A percentile compares a stretch with the other conserved stretches of the same genome.
Evolutionary conservation across 1,140 invertebrate genomes (phyloP).

Genomic region (Aplysia californica): DNA sequence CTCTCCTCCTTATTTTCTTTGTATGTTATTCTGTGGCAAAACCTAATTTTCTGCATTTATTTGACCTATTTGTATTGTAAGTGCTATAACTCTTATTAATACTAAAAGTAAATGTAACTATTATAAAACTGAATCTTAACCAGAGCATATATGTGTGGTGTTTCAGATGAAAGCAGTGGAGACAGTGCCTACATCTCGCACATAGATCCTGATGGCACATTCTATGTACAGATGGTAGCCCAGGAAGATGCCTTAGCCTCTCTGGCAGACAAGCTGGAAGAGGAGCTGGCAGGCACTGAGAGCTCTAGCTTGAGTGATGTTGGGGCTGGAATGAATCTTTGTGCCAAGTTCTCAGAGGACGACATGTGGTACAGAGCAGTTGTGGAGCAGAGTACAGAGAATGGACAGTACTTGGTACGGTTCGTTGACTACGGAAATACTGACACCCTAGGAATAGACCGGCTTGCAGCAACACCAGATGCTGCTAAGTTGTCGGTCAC

Average conservation of each 20-base stretch:
- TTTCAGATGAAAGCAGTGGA: no score
- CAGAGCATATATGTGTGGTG: no score
- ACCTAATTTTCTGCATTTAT: no score
- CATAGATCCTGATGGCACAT: constrained; percentile 57
- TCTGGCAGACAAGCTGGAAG: constrained; percentile 40
- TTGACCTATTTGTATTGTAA: no score
- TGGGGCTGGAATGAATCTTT: constrained; percentile 73
- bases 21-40: no score
- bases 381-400: constrained; percentile 73
- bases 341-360: constrained; percentile 80
- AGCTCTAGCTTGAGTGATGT: background rate
- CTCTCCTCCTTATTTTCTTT: no score
- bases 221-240: constrained; percentile 68
- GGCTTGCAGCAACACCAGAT: constrained; percentile 35
- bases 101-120: no score
- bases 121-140: no score
- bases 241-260: constrained; percentile 71
- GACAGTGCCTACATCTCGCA: constrained; percentile 42
- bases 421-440: constrained; percentile 72
- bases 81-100: no score
- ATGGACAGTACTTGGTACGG: constrained; percentile 72
- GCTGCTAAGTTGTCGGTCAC: constrained; percentile 23
- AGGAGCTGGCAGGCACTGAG: constrained; percentile 11
- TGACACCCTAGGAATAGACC: constrained; percentile 34
- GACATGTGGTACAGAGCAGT: constrained; percentile 85